phyloP scores from a whole-genome alignment of 2,113 vertebrate species.

The Rostratula benghalensis region DNA sequence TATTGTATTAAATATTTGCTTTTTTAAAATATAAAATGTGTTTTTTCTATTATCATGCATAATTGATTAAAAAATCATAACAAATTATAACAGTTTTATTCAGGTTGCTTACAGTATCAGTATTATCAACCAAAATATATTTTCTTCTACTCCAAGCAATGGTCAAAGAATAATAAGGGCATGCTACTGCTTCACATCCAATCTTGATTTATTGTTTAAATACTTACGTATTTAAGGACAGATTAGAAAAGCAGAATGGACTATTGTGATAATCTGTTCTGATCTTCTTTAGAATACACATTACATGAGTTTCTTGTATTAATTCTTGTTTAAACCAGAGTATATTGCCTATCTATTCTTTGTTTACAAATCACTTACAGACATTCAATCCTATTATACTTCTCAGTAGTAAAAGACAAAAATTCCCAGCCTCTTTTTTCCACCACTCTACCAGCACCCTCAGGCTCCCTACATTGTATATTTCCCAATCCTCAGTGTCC shows the following conservation, averaged over 20 bases:
- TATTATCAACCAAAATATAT: neutral
- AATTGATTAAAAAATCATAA: neutral
- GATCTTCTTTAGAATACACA: constrained; percentile 52
- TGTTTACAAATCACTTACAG: constrained; percentile 29
- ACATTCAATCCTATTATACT: constrained; percentile 18
- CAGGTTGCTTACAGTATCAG: neutral
- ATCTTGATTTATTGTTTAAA: constrained; percentile 47
- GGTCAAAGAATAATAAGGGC: neutral
- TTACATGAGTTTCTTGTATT: constrained; percentile 52
- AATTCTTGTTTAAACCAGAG: constrained; percentile 29
- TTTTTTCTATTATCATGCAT: neutral
- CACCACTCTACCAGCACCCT: neutral
- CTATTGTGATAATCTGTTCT: constrained; percentile 53
- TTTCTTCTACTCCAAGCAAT: neutral
- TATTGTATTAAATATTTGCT: neutral
- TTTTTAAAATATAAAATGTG: neutral
- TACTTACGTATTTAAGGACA: constrained; percentile 23
- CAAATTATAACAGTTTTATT: neutral
- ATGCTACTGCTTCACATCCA: neutral
- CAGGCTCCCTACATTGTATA: neutral
- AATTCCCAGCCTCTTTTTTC: neutral
- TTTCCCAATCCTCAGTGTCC: neutral
- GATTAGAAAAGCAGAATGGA: constrained; percentile 38
- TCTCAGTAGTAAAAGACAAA: neutral
- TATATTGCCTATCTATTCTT: constrained; percentile 45